These are phyloP conservation scores for Brachionus koreanus DNA, from an alignment of 1,140 invertebrate species.

Conservation along the genomic window DNA sequence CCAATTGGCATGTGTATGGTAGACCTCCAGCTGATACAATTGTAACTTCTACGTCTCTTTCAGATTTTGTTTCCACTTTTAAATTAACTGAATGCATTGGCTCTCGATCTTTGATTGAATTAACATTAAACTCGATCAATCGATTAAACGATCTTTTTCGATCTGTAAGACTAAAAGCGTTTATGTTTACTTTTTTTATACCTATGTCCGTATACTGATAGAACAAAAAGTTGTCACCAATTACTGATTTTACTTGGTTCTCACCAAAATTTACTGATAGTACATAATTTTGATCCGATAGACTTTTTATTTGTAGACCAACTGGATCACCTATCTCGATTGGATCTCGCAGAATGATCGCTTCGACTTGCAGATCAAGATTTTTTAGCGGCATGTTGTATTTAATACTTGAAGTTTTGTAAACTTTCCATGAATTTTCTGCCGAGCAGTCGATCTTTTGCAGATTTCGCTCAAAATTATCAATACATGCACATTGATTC, in stretches of 20 bases:
- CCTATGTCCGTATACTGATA: neutral
- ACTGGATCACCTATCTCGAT: slow-evolving; percentile 24
- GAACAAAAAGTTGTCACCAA: slow-evolving; percentile 13
- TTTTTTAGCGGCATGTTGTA: neutral
- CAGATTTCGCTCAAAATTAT: neutral
- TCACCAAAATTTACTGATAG: slow-evolving; percentile 12
- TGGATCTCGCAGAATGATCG: neutral
- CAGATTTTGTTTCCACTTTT: neutral
- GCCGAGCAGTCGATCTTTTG: neutral
- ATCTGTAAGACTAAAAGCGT: slow-evolving; percentile 3
- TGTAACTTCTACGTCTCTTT: neutral
- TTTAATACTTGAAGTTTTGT: neutral
- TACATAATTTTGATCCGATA: neutral
- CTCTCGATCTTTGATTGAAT: neutral
- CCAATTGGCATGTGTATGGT: neutral
- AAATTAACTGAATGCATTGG: slow-evolving; percentile 19
- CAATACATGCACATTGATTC: neutral
- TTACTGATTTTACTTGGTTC: neutral
- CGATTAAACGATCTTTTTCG: neutral
- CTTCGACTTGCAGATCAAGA: neutral
- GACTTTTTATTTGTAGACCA: neutral
- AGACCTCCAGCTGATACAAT: neutral
- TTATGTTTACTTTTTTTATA: neutral
- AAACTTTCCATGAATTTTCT: neutral
- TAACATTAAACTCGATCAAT: neutral